Conservation (phyloP, 1,140 invertebrate species). For the Hormaphis cornu region DNA sequence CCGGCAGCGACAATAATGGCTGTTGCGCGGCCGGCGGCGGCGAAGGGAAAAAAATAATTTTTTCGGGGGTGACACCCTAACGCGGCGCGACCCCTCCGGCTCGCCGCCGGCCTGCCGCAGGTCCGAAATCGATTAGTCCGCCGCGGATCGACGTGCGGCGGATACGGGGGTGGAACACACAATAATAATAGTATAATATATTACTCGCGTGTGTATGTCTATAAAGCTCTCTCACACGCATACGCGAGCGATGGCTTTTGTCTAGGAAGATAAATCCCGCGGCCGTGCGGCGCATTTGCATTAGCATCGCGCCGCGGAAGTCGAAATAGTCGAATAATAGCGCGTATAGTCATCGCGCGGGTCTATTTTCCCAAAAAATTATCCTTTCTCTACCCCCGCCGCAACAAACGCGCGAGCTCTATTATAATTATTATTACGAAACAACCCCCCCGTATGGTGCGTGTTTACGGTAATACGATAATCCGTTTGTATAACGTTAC, state of each 20-base stretch:
- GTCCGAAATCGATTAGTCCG: not conserved
- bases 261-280: constrained; percentile 24
- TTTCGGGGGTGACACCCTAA: constrained; percentile 29
- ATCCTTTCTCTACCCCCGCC: not conserved
- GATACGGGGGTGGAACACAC: no score
- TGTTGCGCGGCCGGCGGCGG: not conserved
- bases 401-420: not conserved
- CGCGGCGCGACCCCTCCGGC: constrained; percentile 21
- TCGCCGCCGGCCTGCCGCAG: not conserved
- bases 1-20: constrained; percentile 4
- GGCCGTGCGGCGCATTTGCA: not conserved
- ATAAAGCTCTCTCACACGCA: not conserved
- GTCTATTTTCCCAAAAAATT: not conserved
- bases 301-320: not conserved
- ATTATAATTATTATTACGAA: no score
- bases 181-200: no score
- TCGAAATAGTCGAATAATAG: constrained; percentile 18
- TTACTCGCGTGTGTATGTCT: not conserved
- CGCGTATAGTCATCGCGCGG: constrained; percentile 13
- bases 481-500: no score
- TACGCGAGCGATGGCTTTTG: constrained; percentile 1
- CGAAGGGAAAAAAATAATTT: constrained; percentile 6
- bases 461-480: no score
- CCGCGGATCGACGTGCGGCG: constrained; percentile 22
- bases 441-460: no score